Conservation (phyloP, 2,888 invertebrate genomes). For the Phania funesta region DNA sequence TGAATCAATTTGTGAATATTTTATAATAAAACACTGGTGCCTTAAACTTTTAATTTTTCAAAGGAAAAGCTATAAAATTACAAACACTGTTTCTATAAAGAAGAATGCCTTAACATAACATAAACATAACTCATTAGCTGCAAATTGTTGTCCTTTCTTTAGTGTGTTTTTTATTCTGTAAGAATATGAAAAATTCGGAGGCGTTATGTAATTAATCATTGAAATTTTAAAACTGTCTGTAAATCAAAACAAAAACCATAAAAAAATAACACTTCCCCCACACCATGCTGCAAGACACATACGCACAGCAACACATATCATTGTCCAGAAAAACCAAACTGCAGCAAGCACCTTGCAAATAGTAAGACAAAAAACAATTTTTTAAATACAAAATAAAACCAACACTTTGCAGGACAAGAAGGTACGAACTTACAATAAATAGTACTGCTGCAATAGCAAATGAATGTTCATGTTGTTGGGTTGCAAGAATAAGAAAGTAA, state of each 20-base stretch:
- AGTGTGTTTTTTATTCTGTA: constrained; percentile 9
- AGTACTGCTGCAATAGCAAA: constrained; percentile 26
- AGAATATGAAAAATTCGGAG: constrained; percentile 54
- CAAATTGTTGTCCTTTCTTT: constrained; percentile 14
- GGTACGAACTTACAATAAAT: not conserved
- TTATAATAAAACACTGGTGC: too few relatives aligned
- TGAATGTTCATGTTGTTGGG: constrained; percentile 35
- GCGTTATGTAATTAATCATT: constrained; percentile 66
- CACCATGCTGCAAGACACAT: not conserved
- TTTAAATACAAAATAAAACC: constrained; percentile 1
- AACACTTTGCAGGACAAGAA: constrained; percentile 13
- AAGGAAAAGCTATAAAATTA: not conserved
- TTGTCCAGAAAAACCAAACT: constrained; percentile 11
- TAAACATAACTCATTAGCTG: constrained; percentile 35
- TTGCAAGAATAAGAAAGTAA: constrained; percentile 19
- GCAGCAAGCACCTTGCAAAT: constrained; percentile 54
- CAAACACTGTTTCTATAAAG: not conserved
- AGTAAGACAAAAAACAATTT: constrained; percentile 35
- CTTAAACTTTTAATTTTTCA: not conserved
- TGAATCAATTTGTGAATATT: too few relatives aligned
- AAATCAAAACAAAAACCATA: constrained; percentile 62
- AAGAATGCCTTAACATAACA: not conserved
- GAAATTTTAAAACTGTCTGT: constrained; percentile 63
- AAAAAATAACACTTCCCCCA: constrained; percentile 58
- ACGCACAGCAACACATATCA: constrained; percentile 33